Percentiles rank a stretch among this genome's conserved stretches.
phyloP scores from a whole-genome alignment of 2,113 vertebrate genomes.

The Bucco capensis region DNA sequence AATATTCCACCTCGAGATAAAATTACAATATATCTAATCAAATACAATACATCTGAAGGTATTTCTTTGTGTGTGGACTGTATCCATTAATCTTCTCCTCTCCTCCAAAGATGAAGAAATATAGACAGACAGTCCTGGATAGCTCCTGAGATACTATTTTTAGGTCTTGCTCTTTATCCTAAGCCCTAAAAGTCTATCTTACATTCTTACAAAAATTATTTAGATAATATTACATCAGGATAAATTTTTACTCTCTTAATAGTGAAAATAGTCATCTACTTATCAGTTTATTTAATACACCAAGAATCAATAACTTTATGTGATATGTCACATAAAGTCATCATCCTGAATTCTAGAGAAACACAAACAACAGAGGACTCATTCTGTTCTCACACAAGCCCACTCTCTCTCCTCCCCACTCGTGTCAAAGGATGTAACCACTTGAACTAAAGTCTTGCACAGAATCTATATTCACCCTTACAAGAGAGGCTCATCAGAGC shows the following conservation, averaged over 20 bases:
- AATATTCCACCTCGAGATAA: conserved; percentile 31
- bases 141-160: neutral
- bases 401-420: neutral
- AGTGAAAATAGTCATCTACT: neutral
- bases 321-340: neutral
- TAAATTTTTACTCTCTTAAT: neutral
- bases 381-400: neutral
- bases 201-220: neutral
- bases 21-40: conserved; percentile 37
- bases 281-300: neutral
- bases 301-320: neutral
- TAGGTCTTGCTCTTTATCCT: neutral
- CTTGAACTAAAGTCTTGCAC: neutral
- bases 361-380: neutral
- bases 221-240: neutral
- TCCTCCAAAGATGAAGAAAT: neutral
- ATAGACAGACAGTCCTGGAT: neutral
- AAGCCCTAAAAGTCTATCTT: neutral
- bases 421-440: neutral
- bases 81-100: neutral
- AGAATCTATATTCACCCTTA: neutral
- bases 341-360: neutral
- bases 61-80: neutral
- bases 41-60: conserved; percentile 17
- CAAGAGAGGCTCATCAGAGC: neutral